Conservation (phyloP, 2,888 invertebrate genomes). For the Cetonia aurata region DNA sequence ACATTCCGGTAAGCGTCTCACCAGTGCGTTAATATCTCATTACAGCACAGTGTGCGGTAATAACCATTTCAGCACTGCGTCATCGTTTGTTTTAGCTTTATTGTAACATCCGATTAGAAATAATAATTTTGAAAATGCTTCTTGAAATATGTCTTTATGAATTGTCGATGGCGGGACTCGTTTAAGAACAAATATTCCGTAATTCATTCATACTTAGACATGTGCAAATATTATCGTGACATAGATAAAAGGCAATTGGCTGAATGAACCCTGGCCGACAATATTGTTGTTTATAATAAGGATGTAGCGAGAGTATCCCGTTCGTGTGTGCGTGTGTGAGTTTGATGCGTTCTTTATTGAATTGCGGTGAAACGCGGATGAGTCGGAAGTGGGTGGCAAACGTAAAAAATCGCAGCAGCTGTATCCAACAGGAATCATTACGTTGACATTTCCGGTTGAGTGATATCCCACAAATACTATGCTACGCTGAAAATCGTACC, state of each 20-base stretch:
- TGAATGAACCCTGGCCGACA: slow-evolving; percentile 30
- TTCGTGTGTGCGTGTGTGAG: slow-evolving; percentile 35
- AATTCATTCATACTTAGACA: too few relatives aligned
- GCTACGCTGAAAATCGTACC: slow-evolving; percentile 18
- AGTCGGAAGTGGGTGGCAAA: slow-evolving; percentile 21
- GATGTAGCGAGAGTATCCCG: slow-evolving; percentile 22
- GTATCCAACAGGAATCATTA: slow-evolving; percentile 38
- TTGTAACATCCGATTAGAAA: too few relatives aligned
- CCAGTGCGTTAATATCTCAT: too few relatives aligned
- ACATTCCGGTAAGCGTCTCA: too few relatives aligned
- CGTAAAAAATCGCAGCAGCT: slow-evolving; percentile 39
- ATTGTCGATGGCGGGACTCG: too few relatives aligned
- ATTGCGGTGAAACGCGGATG: slow-evolving; percentile 38
- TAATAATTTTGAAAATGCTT: too few relatives aligned
- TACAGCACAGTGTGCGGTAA: too few relatives aligned
- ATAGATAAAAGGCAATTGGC: slow-evolving; percentile 39
- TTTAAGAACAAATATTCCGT: too few relatives aligned
- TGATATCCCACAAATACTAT: slow-evolving; percentile 16
- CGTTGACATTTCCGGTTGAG: slow-evolving; percentile 33
- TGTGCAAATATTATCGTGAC: slow-evolving; percentile 42
- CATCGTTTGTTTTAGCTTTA: too few relatives aligned
- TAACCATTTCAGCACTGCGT: too few relatives aligned
- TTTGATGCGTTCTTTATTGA: slow-evolving; percentile 39
- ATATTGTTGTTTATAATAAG: slow-evolving; percentile 36
- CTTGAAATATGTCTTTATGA: too few relatives aligned